Conservation (phyloP, 2,797 vertebrate species). For the Falco novaeseelandiae region DNA sequence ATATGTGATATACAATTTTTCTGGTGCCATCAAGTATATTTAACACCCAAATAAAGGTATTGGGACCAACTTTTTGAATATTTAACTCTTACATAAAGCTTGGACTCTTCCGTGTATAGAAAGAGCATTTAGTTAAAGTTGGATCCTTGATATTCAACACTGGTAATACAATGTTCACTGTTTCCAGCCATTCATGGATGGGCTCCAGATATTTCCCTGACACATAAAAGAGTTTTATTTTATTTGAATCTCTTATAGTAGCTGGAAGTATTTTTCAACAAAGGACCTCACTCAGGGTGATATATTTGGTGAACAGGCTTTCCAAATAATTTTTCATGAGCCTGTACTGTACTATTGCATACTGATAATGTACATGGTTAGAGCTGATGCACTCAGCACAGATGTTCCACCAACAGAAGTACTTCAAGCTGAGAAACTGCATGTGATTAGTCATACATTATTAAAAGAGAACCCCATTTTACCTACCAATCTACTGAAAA, state of each 20-base stretch:
- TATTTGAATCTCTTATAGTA: slow-evolving; percentile 24
- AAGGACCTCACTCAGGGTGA: slow-evolving; percentile 12
- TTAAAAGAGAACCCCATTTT: not conserved
- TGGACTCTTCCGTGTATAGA: not conserved
- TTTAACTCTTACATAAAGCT: not conserved
- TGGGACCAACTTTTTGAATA: not conserved
- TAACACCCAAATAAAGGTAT: not conserved
- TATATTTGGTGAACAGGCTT: not conserved
- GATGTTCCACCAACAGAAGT: not conserved
- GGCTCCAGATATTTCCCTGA: slow-evolving; percentile 39
- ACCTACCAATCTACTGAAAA: not conserved
- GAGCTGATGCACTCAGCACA: not conserved
- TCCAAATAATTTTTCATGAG: slow-evolving; percentile 22
- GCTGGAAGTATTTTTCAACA: slow-evolving; percentile 43
- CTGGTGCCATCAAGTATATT: not conserved
- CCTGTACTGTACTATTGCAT: not conserved
- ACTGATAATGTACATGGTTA: not conserved
- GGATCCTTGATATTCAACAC: not conserved
- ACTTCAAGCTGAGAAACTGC: not conserved
- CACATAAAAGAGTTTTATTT: slow-evolving; percentile 24
- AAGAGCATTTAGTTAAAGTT: not conserved
- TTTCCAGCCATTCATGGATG: slow-evolving; percentile 32
- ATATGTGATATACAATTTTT: not conserved
- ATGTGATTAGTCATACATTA: not conserved
- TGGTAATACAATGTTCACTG: not conserved